Evolutionary conservation across 2,888 invertebrate genomes (phyloP).

Genomic region (Limnephilus marmoratus): DNA sequence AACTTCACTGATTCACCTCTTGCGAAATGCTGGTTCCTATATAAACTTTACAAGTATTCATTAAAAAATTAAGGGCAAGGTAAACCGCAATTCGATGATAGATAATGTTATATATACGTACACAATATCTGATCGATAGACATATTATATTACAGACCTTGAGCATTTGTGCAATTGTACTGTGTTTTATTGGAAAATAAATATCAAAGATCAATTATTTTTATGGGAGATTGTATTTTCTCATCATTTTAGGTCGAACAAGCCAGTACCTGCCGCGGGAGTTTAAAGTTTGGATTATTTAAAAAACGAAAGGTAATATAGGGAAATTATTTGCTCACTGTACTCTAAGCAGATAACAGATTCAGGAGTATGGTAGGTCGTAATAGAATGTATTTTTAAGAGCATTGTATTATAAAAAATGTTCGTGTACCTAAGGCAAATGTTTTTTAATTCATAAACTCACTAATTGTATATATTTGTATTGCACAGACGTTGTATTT

Average conservation of each 20-base stretch:
- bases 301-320: background rate
- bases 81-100: slow-evolving; percentile 11
- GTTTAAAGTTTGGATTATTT: background rate
- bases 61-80: slow-evolving; percentile 34
- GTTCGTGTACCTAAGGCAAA: too few species aligned
- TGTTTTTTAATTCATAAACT: background rate
- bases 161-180: slow-evolving; percentile 2
- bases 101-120: background rate
- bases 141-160: background rate
- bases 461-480: background rate
- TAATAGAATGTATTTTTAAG: too few species aligned
- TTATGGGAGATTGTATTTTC: background rate
- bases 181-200: background rate
- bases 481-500: too few species aligned
- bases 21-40: slow-evolving; percentile 26
- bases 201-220: background rate
- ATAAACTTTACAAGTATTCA: background rate
- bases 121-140: background rate
- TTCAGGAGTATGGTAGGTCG: background rate
- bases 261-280: background rate
- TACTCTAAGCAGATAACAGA: background rate
- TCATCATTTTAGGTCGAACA: background rate
- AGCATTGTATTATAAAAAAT: too few species aligned
- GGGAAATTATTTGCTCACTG: background rate
- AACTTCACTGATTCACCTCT: slow-evolving; percentile 7